Evolutionary conservation across 2,113 vertebrate species (phyloP).

Genomic region (Chionodraco myersi): DNA sequence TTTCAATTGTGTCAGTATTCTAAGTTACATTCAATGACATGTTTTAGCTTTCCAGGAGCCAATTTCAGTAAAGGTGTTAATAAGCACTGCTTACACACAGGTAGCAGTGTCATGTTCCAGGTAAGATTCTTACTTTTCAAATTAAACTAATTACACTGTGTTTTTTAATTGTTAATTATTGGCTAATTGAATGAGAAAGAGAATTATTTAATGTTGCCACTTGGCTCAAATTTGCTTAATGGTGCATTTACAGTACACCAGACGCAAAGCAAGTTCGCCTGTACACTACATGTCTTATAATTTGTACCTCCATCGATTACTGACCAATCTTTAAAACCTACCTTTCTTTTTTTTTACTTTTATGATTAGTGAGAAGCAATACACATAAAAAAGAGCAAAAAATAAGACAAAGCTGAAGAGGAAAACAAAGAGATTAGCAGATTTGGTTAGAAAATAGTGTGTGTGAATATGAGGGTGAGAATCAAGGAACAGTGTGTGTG

Average conservation of each 20-base stretch:
- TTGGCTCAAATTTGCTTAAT: not conserved
- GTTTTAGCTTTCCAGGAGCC: too few species aligned
- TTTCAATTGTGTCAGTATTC: too few species aligned
- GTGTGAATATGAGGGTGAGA: constrained; percentile 20
- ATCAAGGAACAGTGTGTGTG: constrained; percentile 14
- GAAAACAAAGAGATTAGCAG: constrained; percentile 15
- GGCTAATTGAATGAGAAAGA: not conserved
- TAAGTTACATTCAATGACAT: too few species aligned
- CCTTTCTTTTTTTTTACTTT: not conserved
- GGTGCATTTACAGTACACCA: too few species aligned
- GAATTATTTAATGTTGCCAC: not conserved
- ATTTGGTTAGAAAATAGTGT: constrained; percentile 15
- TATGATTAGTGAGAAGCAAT: not conserved
- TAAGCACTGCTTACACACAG: not conserved
- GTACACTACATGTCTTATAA: not conserved
- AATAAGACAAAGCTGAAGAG: not conserved
- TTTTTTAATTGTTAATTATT: not conserved
- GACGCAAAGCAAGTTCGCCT: too few species aligned
- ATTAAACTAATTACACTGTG: not conserved
- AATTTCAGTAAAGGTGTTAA: too few species aligned
- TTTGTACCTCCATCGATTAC: not conserved
- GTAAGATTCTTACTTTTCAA: not conserved
- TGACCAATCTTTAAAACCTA: not conserved
- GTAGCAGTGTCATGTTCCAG: not conserved
- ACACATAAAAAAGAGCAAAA: not conserved